Base-by-base conservation (phyloP, 2,113 vertebrate species). In the Pristiophorus japonicus region DNA sequence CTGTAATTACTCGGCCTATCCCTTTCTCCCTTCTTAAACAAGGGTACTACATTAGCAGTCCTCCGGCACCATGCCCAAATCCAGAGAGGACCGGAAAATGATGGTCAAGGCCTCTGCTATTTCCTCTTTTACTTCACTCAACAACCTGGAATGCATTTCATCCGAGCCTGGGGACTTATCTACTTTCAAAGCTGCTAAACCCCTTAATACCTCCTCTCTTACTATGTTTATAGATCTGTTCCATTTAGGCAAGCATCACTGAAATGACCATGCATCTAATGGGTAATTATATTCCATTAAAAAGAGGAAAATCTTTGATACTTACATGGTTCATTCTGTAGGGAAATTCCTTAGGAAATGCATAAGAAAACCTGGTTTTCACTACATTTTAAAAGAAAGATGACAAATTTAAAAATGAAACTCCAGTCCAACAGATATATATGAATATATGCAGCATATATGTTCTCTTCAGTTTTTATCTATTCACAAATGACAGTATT, bases 291-390 rank as follows among this genome's bases (percentile, higher is more conserved):
- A 59, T 5, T 34, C 45, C 27, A 47, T 87, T 51, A 45, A 38
- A 87, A 47, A 63, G 5, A 47, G 42, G 5, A 95, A 45, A 95
- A 63, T 63, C 27, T 45, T 96, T 73, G 38, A 96, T 97, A 99
- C 99, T 99, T 97, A 99, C 99, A 98, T 99, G 99, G 97, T 99
- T 99, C 99, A 99, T 99, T 97, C 98, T 98, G 97, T 99, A 99
- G 96, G 99, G 99, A 96, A 99, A 99, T 97, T 99, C 99, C 97
- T 99, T 99, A 96, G 99, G 99, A 97, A 99, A 99, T 96, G 99
- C 99, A 96, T 99, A 99, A 30, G 99, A 99, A 98, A 99, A 99
- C 96, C 99, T 98, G 96, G 99, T 99, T 98, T 99, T 99, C 97
- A 99, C 99, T 99, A 97, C 75, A 97, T 73, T 65, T 75, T 47